Evolutionary conservation across 2,797 vertebrate genomes (phyloP), one percentile per base, ranked within the genome.

Genomic region (Phoebastria nigripes): DNA sequence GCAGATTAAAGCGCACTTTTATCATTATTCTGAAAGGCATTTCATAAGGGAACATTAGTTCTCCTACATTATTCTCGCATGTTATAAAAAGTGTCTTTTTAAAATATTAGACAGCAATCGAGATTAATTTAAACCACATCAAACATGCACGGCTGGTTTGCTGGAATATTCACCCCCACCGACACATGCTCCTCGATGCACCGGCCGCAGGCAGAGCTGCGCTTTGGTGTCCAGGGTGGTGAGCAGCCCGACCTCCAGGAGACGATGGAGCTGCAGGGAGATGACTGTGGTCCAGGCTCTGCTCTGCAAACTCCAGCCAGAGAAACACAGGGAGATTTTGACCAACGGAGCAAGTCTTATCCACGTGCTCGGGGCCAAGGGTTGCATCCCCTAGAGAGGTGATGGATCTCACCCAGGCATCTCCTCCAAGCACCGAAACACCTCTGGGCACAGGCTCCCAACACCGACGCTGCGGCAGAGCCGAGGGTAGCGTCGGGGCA

Each of bases 11-110:
- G 93, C 3, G 69, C 82, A 2, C 88, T 95, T 97, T 94, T 87
- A 90, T 94, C 95, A 83, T 37, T 11, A 1, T 8, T 52, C 94
- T 77, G 93, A 96, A 86, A 93, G 94, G 94, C 67, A 6, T 86
- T 84, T 83, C 96, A 51, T 70, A 42, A 83, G 89, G 93, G 87
- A 96, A 89, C 93, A 92, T 95, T 92, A 87, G 87, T 92, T 94
- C 96, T 87, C 94, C 90, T 84, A 63, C 92, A 78, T 93, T 94
- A 95, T 95, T 84, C 94, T 89, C n/a, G 21, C 78, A 15, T 83
- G 85, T 95, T 94, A 67, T 72, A 72, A 90, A 94, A 96, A 96
- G 90, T 41, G 87, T 82, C 80, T 97, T 93, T 91, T 94, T 70
- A 91, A 94, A 94, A 85, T 63, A 94, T 91, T 88, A 94, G 94